phyloP scores from a whole-genome alignment of 1,140 invertebrate species.

The Eumaeus atala region DNA sequence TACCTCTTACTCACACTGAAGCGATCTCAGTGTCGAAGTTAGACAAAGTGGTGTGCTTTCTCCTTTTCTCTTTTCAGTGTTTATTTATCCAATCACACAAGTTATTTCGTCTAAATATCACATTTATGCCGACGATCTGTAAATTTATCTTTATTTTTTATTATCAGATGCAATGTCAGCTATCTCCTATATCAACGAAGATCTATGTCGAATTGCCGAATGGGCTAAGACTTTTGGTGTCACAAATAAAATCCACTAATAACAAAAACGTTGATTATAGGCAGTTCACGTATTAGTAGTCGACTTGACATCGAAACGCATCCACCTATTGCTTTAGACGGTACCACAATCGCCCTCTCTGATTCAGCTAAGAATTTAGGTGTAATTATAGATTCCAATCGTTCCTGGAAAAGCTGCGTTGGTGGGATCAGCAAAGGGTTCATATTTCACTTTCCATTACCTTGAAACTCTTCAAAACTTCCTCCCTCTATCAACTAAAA shows the following conservation, averaged over 20 bases:
- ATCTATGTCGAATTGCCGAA: constrained; percentile 2
- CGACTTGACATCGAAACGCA: neutral
- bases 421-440: neutral
- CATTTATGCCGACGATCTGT: neutral
- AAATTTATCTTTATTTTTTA: constrained; percentile 2
- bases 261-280: neutral
- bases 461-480: neutral
- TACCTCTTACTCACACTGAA: neutral
- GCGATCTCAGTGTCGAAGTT: neutral
- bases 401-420: too few species aligned
- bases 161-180: constrained; percentile 8
- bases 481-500: neutral
- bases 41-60: neutral
- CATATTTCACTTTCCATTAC: neutral
- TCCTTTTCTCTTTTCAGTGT: neutral
- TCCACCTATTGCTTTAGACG: constrained; percentile 6
- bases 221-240: constrained; percentile 1
- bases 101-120: constrained; percentile 1
- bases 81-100: neutral
- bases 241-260: neutral
- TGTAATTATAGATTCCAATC: too few species aligned
- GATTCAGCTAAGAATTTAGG: neutral
- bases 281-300: constrained; percentile 2
- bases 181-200: constrained; percentile 6
- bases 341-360: neutral